Conservation (phyloP, 2,888 invertebrate genomes). For the Drosophila lutescens region DNA sequence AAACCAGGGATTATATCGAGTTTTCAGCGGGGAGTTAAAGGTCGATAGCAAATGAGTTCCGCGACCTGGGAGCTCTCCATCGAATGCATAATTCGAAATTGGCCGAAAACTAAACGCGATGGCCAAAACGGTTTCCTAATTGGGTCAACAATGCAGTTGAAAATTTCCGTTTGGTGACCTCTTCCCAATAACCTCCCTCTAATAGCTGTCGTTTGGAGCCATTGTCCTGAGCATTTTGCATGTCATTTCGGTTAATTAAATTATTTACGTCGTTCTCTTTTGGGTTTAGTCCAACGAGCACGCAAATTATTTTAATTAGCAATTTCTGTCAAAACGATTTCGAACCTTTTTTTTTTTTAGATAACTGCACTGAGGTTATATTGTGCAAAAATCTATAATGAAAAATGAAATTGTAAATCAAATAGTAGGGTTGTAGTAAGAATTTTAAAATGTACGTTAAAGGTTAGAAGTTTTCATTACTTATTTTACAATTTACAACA, state of each 20-base stretch:
- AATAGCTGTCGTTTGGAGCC: slow-evolving; percentile 25
- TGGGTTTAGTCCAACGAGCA: slow-evolving; percentile 22
- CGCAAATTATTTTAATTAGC: slow-evolving; percentile 67
- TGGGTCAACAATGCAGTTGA: slow-evolving; percentile 45
- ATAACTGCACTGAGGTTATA: background rate
- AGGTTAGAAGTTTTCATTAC: too few species aligned
- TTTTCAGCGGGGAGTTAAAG: slow-evolving; percentile 9
- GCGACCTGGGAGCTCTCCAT: slow-evolving; percentile 49
- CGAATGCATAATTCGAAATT: slow-evolving; percentile 63
- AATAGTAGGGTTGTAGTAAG: too few species aligned
- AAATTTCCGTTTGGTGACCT: slow-evolving; percentile 5
- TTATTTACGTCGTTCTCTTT: slow-evolving; percentile 61
- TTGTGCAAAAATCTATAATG: too few species aligned
- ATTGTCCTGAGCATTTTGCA: slow-evolving; percentile 48
- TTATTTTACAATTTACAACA: too few species aligned
- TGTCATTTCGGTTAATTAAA: slow-evolving; percentile 72
- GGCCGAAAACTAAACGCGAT: slow-evolving; percentile 31
- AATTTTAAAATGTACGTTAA: too few species aligned
- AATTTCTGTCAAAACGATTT: slow-evolving; percentile 40
- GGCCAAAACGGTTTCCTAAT: slow-evolving; percentile 43
- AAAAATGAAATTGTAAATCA: too few species aligned
- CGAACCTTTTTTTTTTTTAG: background rate
- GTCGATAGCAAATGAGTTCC: slow-evolving; percentile 15
- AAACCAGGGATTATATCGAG: slow-evolving; percentile 3
- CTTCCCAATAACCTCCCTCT: background rate